Conservation (phyloP, 2,113 vertebrate species). For the Echinops telfairi region DNA sequence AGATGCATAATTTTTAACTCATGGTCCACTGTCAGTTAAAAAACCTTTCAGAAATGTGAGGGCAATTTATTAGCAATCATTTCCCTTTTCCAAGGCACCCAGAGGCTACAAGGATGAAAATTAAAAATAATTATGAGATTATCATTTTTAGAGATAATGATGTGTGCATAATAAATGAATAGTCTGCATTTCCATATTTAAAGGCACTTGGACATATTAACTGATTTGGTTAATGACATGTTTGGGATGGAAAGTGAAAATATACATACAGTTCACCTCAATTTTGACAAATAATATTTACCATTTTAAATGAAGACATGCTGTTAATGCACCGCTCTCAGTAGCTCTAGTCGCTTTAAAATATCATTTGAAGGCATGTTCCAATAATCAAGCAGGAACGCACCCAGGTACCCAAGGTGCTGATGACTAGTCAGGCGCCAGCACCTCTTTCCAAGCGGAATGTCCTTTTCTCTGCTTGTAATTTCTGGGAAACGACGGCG, state of each 20-base stretch:
- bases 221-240: neutral
- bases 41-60: neutral
- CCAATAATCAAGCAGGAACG: neutral
- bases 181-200: neutral
- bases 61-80: neutral
- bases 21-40: neutral
- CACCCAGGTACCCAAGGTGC: too few relatives aligned
- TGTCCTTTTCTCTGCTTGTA: neutral
- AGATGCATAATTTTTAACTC: neutral
- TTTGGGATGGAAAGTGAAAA: slow-evolving; percentile 22
- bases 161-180: neutral
- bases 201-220: slow-evolving; percentile 11
- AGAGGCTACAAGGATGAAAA: slow-evolving; percentile 16
- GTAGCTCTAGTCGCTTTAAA: neutral
- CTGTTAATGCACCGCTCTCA: neutral
- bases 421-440: neutral
- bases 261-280: neutral
- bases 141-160: slow-evolving; percentile 33
- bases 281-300: neutral
- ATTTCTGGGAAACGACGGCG: neutral
- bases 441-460: neutral
- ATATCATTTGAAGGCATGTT: neutral
- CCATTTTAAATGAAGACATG: neutral
- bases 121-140: slow-evolving; percentile 28
- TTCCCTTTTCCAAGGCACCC: slow-evolving; percentile 25